Conservation (phyloP, 2,113 vertebrate genomes). For the Leucosticte australis region DNA sequence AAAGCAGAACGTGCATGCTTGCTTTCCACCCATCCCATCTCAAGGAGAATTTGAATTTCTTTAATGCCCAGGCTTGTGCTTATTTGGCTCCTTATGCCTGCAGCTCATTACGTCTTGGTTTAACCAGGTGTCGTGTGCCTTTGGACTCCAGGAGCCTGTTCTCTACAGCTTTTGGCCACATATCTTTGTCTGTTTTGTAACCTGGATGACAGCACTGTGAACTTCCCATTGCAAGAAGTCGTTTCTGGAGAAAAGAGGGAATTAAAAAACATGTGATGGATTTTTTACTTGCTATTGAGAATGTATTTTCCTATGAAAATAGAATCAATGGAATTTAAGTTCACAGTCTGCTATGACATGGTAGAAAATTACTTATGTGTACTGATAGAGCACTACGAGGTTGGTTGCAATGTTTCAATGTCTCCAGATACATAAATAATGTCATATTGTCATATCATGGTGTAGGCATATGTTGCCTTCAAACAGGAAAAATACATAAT, state of each 20-base stretch:
- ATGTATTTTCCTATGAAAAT: neutral
- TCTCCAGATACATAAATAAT: neutral
- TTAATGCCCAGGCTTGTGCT: neutral
- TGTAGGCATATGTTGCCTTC: neutral
- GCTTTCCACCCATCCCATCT: neutral
- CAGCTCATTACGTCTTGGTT: neutral
- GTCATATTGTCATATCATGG: neutral
- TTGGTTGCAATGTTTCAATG: neutral
- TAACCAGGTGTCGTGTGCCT: rapidly evolving
- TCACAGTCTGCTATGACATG: neutral
- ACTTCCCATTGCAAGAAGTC: neutral
- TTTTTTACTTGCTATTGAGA: neutral
- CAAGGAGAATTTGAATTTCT: neutral
- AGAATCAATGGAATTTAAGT: neutral
- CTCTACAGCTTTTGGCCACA: neutral
- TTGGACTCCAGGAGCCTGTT: neutral
- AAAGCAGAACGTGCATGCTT: rapidly evolving
- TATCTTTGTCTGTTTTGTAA: neutral
- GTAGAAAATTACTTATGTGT: neutral
- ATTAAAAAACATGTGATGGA: neutral
- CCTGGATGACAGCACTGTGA: neutral
- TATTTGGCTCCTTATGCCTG: neutral
- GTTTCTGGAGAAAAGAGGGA: neutral
- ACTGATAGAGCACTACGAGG: neutral
- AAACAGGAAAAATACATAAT: neutral